A percentile compares a stretch with the other conserved stretches of the same genome.
Evolutionary conservation across 2,888 invertebrate genomes (phyloP).

Genomic region (Dastarcus helophoroides): DNA sequence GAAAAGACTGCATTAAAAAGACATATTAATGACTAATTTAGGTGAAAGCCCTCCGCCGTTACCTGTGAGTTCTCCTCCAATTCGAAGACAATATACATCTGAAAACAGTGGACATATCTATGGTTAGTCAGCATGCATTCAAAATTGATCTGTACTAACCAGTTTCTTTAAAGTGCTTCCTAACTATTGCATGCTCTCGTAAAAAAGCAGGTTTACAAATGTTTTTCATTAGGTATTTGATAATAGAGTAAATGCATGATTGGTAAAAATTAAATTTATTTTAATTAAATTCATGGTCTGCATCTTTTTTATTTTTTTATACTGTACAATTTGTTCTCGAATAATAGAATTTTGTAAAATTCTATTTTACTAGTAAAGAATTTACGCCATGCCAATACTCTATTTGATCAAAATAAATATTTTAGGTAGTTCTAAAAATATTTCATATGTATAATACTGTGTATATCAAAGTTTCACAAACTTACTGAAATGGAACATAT

Average conservation of each 20-base stretch:
- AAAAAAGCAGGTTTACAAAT: conserved; percentile 1
- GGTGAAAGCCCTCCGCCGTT: conserved; percentile 48
- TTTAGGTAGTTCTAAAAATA: too few species aligned
- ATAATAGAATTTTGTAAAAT: too few species aligned
- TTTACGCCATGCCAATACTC: too few species aligned
- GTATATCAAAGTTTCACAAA: too few species aligned
- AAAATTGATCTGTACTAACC: background rate
- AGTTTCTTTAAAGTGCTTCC: background rate
- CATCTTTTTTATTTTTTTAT: conserved; percentile 1
- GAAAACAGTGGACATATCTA: conserved; percentile 31
- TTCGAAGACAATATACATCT: conserved; percentile 27
- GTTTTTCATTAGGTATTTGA: background rate
- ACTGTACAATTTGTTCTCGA: too few species aligned
- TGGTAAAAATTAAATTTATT: too few species aligned
- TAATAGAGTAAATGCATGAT: too few species aligned
- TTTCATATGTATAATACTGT: too few species aligned
- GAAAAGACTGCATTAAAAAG: too few species aligned
- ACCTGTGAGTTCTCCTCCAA: conserved; percentile 46
- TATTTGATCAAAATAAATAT: too few species aligned
- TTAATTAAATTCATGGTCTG: background rate
- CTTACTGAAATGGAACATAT: too few species aligned
- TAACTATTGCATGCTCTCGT: conserved; percentile 2
- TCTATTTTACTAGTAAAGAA: too few species aligned
- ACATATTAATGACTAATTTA: conserved; percentile 25
- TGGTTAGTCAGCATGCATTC: conserved; percentile 29